Base-by-base conservation (phyloP, 2,113 vertebrate species). In the Megatriorchis doriae region DNA sequence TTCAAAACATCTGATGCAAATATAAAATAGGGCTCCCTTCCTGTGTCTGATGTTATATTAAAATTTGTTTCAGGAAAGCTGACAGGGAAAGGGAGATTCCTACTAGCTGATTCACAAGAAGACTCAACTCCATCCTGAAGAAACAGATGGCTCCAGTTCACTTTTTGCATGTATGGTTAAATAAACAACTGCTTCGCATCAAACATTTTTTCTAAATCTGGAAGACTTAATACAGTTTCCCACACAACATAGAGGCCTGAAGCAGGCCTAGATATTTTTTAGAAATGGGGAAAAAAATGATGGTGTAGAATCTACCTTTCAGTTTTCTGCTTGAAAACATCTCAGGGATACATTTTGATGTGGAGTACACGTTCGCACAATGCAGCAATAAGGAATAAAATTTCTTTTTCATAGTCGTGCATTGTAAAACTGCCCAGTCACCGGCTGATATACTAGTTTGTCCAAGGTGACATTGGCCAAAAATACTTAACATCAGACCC, bases 101-200 rank as follows among this genome's bases (percentile, higher is more conserved):
- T 95, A 63, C 22, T 47, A 86, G 16, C 43, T 95, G 68, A 95
- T 59, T 96, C 56, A 79, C 59, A 94, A 81, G 68, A 85, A 74
- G 42, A 62, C 11, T 42, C 52, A 68, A 22, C 13, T 66, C 34
- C 27, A 6, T 70, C 56, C 63, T 75, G 53, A 89, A 79, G 56
- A 84, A 93, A 91, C 79, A 97, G 93, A 95, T 94, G 75, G 80
- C 42, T 62, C 36, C 66, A 50, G 65, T 82, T 93, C 96, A 96
- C 36, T 83, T 67, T 93, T 80, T 88, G n/a, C 31, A 26, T 50
- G n/a, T 81, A 65, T 58, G 32, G 31, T 53, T 85, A 89, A 87
- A 72, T 38, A 68, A 21, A 53, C 38, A 80, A 86, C 47, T 18
- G 11, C 34, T 84, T 4, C 4, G 61, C 48, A 84, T 53, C 38